Conservation (phyloP, 2,797 vertebrate species). For the Cirrhinus molitorella region DNA sequence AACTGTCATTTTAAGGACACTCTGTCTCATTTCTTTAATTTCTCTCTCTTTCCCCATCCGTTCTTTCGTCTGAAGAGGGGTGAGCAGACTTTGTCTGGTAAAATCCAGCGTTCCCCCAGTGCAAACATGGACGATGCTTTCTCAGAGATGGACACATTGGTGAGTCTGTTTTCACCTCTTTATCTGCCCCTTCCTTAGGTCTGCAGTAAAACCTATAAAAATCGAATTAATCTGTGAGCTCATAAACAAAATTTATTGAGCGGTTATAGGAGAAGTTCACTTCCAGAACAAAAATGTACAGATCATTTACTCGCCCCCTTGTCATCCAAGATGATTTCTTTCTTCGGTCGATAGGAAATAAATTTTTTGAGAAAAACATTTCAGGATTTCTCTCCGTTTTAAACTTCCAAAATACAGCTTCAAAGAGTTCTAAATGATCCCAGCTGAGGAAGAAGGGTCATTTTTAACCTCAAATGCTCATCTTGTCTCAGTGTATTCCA, state of each 20-base stretch:
- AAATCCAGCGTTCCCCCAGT: constrained; percentile 73
- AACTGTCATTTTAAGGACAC: not conserved
- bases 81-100: constrained; percentile 61
- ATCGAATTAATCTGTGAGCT: not conserved
- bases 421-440: no score
- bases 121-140: constrained; percentile 73
- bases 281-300: no score
- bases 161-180: constrained; percentile 47
- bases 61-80: constrained; percentile 36
- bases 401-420: no score
- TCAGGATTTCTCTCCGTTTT: no score
- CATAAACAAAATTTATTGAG: not conserved
- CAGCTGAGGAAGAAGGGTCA: no score
- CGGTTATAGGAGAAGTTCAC: not conserved
- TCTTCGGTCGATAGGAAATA: no score
- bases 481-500: no score
- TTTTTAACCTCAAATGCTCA: no score
- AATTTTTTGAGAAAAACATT: no score
- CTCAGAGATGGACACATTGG: constrained; percentile 73
- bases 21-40: not conserved
- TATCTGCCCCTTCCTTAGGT: not conserved
- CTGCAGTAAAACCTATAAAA: not conserved
- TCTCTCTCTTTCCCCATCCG: not conserved
- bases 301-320: no score
- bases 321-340: no score